Conservation (phyloP, 2,888 invertebrate species). For the Hirtodrosophila cameraria region DNA sequence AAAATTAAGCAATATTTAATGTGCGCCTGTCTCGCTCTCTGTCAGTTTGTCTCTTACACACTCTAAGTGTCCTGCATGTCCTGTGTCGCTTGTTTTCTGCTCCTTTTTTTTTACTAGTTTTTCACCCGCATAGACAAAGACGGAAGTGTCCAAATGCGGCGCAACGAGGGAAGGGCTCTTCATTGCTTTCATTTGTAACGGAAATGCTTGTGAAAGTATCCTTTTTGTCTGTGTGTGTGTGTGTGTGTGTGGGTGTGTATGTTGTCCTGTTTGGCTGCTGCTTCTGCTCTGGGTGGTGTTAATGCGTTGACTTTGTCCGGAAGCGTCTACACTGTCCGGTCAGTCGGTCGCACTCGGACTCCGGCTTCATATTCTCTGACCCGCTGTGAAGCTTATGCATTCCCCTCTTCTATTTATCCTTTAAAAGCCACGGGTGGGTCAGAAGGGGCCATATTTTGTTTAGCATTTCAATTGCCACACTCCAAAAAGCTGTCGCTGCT, state of each 20-base stretch:
- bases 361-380: slow-evolving; percentile 10
- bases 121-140: slow-evolving; percentile 60
- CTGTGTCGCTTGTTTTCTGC: slow-evolving; percentile 22
- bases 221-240: slow-evolving; percentile 40
- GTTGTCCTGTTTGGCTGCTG: slow-evolving; percentile 31
- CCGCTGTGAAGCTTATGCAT: slow-evolving; percentile 69
- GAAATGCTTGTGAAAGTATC: slow-evolving; percentile 78
- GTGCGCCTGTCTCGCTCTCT: slow-evolving; percentile 11
- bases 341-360: slow-evolving; percentile 13
- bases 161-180: slow-evolving; percentile 26
- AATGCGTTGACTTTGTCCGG: slow-evolving; percentile 70
- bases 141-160: slow-evolving; percentile 66
- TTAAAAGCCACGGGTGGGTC: slow-evolving; percentile 19
- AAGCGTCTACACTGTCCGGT: slow-evolving; percentile 67
- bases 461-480: slow-evolving; percentile 37
- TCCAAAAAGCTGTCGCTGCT: slow-evolving; percentile 31
- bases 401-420: too few species aligned
- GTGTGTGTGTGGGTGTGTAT: slow-evolving; percentile 24
- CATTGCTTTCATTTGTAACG: slow-evolving; percentile 78
- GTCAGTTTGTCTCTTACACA: too few species aligned
- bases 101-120: slow-evolving; percentile 5
- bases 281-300: too few species aligned
- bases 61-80: slow-evolving; percentile 17
- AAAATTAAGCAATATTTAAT: slow-evolving; percentile 76
- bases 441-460: slow-evolving; percentile 15